These are phyloP conservation scores for Drosophila sp. DNA, from an alignment of 1,140 invertebrate genomes.

Conservation along the genomic window DNA sequence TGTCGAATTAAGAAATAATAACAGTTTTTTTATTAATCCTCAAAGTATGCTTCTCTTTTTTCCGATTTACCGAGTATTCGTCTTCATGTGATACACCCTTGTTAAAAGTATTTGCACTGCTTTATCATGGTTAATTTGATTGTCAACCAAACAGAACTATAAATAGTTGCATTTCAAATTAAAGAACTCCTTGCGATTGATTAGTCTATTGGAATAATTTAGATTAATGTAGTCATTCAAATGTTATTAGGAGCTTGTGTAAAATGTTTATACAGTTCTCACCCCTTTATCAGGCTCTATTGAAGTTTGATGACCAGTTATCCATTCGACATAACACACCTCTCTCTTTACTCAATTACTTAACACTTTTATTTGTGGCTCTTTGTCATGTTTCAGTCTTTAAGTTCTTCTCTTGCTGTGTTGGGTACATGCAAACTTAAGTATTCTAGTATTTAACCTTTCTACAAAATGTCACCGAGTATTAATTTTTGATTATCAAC, in stretches of 20 bases:
- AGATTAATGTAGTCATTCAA: conserved; percentile 65
- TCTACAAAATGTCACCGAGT: conserved; percentile 11
- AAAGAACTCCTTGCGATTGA: conserved; percentile 26
- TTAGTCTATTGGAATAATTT: conserved; percentile 43
- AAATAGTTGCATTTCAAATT: conserved; percentile 41
- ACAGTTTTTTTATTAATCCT: no score
- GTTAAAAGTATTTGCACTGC: not conserved
- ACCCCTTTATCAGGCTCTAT: conserved; percentile 2
- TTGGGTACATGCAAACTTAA: conserved; percentile 47
- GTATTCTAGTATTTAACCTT: conserved; percentile 13
- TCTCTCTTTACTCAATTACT: conserved; percentile 9
- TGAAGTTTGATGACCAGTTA: conserved; percentile 15
- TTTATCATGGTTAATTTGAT: conserved; percentile 1
- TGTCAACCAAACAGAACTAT: conserved; percentile 30
- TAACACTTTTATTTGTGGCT: not conserved
- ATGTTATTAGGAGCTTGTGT: conserved; percentile 60
- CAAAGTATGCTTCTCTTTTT: no score
- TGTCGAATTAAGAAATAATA: no score
- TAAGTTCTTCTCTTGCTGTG: not conserved
- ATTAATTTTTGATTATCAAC: conserved; percentile 71
- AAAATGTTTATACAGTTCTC: conserved; percentile 64
- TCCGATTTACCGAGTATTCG: no score
- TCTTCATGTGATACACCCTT: not conserved
- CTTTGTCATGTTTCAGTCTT: not conserved
- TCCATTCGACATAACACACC: conserved; percentile 1